Base-by-base conservation (phyloP, 1,140 invertebrate species). In the Drosophila subobscura region DNA sequence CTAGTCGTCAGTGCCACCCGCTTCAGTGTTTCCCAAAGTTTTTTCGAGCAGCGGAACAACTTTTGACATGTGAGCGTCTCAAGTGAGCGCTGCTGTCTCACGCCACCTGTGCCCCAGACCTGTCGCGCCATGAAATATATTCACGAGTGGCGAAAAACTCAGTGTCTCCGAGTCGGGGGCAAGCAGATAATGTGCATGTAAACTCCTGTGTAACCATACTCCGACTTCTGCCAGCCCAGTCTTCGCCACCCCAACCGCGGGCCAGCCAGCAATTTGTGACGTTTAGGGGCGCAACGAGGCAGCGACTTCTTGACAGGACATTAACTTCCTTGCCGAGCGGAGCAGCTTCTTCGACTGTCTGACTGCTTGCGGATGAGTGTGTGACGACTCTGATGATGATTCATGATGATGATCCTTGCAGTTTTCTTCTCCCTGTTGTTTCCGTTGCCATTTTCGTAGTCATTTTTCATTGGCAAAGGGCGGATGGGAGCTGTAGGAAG, bases 321-420 rank as follows among this genome's bases (percentile, higher is more conserved):
- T 86, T 86, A 86, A 88, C 81, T 86, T 81, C 64, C 81, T 68
- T 59, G 66, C 75, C 71, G 57, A 20, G 16, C 16, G 72, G 72
- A 75, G 68, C 33, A 37, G 33, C 66, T 49, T 68, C 66, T 66
- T 68, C 50, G 63, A 77, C 55, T 74, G 70, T 64, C 47, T 79
- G 49, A 44, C 50, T 75, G 47, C 61, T 58, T 76, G 50, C 42
- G 33, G 41, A 33, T 46, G 33, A 25, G 66, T 76, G 70, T 70
- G 71, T 75, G 66, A 79, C 77, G 61, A 76, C 70, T 74, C 74
- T 86, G 81, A 86, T 86, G 81, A 86, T 86, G 81, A 86, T 86
- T 86, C 81, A 86, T 86, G 81, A 86, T 86, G 83, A 86, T 86
- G 81, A 86, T 86, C 77, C 81, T 75, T 88, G 77, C 83, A 88